Percentiles rank a stretch among this genome's conserved stretches.
Evolutionary conservation across 1,140 invertebrate species (phyloP).

Genomic region (Psix sp.): DNA sequence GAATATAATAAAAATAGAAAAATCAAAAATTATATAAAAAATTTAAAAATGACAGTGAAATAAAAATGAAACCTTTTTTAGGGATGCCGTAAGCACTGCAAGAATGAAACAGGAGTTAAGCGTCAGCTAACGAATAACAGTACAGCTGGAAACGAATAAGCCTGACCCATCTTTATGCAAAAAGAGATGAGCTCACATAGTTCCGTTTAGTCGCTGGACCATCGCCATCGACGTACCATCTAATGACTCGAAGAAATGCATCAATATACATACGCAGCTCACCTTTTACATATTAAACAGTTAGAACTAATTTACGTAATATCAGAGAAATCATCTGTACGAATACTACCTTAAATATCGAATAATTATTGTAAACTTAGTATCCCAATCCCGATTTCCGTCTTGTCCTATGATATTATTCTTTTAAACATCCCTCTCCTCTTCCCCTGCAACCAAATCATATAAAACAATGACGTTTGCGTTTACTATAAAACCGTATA

Average conservation of each 20-base stretch:
- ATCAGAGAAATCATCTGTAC: constrained; percentile 74
- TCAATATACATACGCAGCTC: constrained; percentile 70
- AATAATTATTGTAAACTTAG: constrained; percentile 75
- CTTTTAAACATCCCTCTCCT: constrained; percentile 54
- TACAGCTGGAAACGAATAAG: constrained; percentile 73
- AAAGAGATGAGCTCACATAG: constrained; percentile 67
- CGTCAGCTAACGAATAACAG: constrained; percentile 72
- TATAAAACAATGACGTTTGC: constrained; percentile 69
- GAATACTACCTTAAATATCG: constrained; percentile 75
- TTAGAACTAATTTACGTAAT: constrained; percentile 75
- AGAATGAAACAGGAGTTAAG: constrained; percentile 72
- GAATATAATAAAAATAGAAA: too few relatives aligned
- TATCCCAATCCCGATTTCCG: constrained; percentile 44
- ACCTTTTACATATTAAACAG: constrained; percentile 75
- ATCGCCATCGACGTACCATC: constrained; percentile 70
- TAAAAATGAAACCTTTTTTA: constrained; percentile 40
- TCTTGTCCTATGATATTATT: constrained; percentile 50
- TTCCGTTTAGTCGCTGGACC: constrained; percentile 69
- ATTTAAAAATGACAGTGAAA: constrained; percentile 4
- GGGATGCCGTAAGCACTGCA: constrained; percentile 75
- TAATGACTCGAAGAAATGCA: constrained; percentile 67
- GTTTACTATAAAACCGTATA: constrained; percentile 69
- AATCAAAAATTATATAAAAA: background rate
- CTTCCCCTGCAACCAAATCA: constrained; percentile 45
- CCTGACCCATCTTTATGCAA: constrained; percentile 72